Conservation (phyloP, 1,140 invertebrate genomes). For the Zeugodacus cucurbitae region DNA sequence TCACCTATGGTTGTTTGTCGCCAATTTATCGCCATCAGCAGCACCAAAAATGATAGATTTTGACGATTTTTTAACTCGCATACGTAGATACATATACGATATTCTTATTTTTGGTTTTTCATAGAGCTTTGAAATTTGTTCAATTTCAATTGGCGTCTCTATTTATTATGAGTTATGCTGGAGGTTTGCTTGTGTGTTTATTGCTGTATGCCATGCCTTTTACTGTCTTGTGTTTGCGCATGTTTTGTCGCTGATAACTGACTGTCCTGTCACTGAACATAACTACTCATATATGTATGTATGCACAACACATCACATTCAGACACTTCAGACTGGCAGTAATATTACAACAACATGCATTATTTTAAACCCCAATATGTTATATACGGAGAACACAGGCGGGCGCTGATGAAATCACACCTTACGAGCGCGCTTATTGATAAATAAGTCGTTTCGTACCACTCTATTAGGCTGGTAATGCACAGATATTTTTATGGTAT, state of each 20-base stretch:
- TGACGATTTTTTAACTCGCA: neutral
- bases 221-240: constrained; percentile 3
- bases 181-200: neutral
- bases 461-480: neutral
- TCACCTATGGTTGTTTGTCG: constrained; percentile 30
- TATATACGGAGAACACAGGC: neutral
- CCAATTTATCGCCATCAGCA: constrained; percentile 34
- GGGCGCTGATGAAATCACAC: constrained; percentile 29
- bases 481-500: neutral
- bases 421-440: constrained; percentile 3
- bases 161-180: neutral
- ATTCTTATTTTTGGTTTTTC: neutral
- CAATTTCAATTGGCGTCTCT: constrained; percentile 27
- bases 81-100: too few relatives aligned
- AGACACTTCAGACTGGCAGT: neutral
- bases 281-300: neutral
- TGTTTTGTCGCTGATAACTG: constrained; percentile 23
- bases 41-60: constrained; percentile 35
- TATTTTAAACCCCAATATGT: neutral
- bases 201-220: neutral
- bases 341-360: neutral
- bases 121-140: neutral
- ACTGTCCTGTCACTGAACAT: neutral
- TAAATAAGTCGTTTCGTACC: constrained; percentile 22
- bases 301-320: neutral